phyloP scores from a whole-genome alignment of 2,113 vertebrate genomes.

The Morone chrysops region DNA sequence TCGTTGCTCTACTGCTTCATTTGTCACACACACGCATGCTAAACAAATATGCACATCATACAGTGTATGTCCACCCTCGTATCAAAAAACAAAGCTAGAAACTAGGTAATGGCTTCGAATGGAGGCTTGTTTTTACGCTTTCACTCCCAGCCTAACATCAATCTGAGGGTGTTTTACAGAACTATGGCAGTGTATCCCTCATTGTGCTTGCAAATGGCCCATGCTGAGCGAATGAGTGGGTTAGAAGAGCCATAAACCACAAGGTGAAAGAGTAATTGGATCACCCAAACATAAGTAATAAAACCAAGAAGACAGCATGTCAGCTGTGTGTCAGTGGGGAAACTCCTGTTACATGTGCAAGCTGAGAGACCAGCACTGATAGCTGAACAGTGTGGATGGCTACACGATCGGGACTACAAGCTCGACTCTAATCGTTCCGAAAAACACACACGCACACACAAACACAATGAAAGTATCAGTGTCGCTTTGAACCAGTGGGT shows the following conservation, averaged over 20 bases:
- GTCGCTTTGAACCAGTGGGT: conserved; percentile 61
- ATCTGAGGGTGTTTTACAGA: conserved; percentile 27
- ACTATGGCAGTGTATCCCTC: conserved; percentile 27
- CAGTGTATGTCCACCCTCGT: neutral
- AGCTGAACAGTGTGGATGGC: conserved; percentile 35
- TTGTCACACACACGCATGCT: conserved; percentile 39
- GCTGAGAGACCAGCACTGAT: conserved; percentile 58
- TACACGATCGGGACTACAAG: conserved; percentile 35
- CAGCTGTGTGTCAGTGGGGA: conserved; percentile 66
- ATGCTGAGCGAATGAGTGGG: conserved; percentile 52
- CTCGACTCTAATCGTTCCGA: conserved; percentile 14
- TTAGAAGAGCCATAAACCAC: conserved; percentile 70
- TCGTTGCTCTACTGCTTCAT: conserved; percentile 26
- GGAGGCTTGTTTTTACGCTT: neutral
- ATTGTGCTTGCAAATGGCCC: conserved; percentile 71
- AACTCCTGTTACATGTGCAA: conserved; percentile 73
- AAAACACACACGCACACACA: conserved; percentile 22
- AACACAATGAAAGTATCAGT: conserved; percentile 52
- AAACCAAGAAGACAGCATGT: conserved; percentile 73
- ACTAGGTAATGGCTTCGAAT: neutral
- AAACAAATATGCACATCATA: conserved; percentile 9
- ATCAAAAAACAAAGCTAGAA: neutral
- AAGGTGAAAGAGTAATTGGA: conserved; percentile 77
- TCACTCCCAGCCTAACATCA: neutral
- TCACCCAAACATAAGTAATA: conserved; percentile 72